Evolutionary conservation across 1,140 invertebrate genomes (phyloP), one percentile per base, ranked within the genome.

Genomic region (Zaprionus vittiger): DNA sequence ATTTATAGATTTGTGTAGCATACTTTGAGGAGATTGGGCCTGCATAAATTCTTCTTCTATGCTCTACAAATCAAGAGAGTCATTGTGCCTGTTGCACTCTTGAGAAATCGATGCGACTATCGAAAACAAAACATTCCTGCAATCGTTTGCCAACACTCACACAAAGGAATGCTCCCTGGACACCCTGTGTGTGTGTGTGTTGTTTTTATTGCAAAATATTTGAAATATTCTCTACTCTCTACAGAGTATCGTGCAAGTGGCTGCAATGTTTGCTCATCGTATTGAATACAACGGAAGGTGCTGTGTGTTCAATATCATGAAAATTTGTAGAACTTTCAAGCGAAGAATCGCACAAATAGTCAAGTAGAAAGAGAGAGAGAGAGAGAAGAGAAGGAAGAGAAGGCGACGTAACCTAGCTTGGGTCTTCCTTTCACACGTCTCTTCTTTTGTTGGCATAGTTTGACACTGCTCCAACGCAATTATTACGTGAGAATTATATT

Each of bases 401-500:
- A 37, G 4, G 47, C 52, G 47, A 28, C 47, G 59, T 72, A 3
- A 34, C 31, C 31, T 11, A 34, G 31, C 31, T 34, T 11, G 31
- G 2, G 31, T 11, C 55, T 77, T 54, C n/a, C 57, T 62, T 66
- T 72, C 73, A 72, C 73, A 77, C 75, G 75, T 77, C 81, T 70
- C 6, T 34, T 71, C 72, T 71, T 64, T 57, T 73, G 73, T 69
- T 67, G 81, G 70, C 76, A 81, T 78, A 81, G 75, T 77, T 78
- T 75, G 72, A 79, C 73, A 74, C 71, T 66, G 73, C 73, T 81
- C 80, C 82, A 85, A 85, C 70, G 83, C 86, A 90, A 90, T 90
- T 90, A 90, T 90, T 83, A 90, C 86, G 86, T 90, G 86, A 81
- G 86, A 90, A 90, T 90, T 86, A 83, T 90, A 90, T 90, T 91